Conservation (phyloP, 2,888 invertebrate species). For the Volucella inflata region DNA sequence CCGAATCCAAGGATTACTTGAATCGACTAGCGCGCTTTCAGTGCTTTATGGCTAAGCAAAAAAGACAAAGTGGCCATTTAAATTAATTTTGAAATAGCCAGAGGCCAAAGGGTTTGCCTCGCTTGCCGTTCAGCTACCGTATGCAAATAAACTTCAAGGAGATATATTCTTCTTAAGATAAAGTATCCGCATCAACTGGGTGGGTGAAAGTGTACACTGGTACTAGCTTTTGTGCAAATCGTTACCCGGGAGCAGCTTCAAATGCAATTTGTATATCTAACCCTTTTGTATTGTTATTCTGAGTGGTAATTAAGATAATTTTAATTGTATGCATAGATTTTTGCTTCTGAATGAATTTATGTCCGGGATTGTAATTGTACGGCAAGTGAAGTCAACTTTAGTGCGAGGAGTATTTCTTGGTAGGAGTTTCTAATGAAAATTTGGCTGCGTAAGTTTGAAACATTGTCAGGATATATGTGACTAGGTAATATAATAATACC, state of each 20-base stretch:
- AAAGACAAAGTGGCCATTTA: conserved; percentile 75
- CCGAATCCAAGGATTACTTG: conserved; percentile 53
- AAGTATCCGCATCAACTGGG: conserved; percentile 55
- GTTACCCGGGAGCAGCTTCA: conserved; percentile 64
- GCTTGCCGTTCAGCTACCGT: conserved; percentile 19
- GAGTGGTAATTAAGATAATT: conserved; percentile 75
- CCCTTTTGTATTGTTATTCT: conserved; percentile 74
- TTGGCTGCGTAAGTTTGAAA: background rate
- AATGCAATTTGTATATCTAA: conserved; percentile 74
- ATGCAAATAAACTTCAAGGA: conserved; percentile 71
- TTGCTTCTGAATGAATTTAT: conserved; percentile 47
- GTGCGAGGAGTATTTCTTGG: conserved; percentile 19
- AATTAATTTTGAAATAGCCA: conserved; percentile 72
- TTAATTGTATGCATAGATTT: conserved; percentile 75
- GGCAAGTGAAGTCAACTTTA: conserved; percentile 47
- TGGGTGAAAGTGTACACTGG: conserved; percentile 60
- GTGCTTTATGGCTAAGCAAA: conserved; percentile 67
- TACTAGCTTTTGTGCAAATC: conserved; percentile 51
- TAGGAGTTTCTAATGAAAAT: conserved; percentile 3
- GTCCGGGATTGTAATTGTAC: background rate
- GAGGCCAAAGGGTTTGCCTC: conserved; percentile 65
- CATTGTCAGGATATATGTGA: too few species aligned
- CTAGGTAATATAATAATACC: too few species aligned
- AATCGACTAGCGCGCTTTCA: conserved; percentile 32
- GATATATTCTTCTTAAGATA: conserved; percentile 73